These are phyloP conservation scores for Nyctalus aviator DNA, from an alignment of 2,797 vertebrate species.

Conservation along the genomic window DNA sequence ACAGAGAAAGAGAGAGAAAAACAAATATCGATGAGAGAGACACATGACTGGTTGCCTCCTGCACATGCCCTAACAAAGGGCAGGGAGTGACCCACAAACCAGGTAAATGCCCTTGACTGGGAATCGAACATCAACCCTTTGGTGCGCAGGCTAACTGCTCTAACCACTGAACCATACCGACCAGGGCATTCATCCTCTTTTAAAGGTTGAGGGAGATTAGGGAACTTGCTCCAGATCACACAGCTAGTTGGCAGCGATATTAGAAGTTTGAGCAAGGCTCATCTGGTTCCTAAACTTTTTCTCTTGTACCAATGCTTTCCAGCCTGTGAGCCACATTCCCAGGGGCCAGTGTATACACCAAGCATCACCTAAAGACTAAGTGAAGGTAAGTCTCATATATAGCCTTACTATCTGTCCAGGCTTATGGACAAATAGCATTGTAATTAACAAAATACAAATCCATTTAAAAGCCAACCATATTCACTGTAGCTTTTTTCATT, in stretches of 20 bases:
- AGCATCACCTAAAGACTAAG: not conserved
- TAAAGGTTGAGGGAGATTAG: not conserved
- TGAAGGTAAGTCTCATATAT: not conserved
- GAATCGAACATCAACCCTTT: not conserved
- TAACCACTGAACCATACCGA: not conserved
- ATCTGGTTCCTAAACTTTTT: constrained; percentile 23
- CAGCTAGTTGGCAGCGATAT: not conserved
- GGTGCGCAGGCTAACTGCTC: not conserved
- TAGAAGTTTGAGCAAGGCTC: not conserved
- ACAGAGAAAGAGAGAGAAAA: not conserved
- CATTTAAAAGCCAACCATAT: constrained; percentile 18
- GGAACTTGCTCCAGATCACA: constrained; percentile 34
- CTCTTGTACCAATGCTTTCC: not conserved
- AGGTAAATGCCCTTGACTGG: not conserved
- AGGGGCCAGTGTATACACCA: not conserved
- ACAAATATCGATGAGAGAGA: not conserved
- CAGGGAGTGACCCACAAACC: not conserved
- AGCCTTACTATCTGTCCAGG: not conserved
- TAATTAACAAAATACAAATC: constrained; percentile 47
- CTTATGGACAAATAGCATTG: not conserved
- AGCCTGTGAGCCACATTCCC: not conserved
- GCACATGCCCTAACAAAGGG: not conserved
- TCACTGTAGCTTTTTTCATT: not conserved
- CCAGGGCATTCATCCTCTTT: not conserved
- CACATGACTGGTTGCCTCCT: not conserved